phyloP scores from a whole-genome alignment of 2,797 vertebrate genomes.

The Sciaenops ocellatus region DNA sequence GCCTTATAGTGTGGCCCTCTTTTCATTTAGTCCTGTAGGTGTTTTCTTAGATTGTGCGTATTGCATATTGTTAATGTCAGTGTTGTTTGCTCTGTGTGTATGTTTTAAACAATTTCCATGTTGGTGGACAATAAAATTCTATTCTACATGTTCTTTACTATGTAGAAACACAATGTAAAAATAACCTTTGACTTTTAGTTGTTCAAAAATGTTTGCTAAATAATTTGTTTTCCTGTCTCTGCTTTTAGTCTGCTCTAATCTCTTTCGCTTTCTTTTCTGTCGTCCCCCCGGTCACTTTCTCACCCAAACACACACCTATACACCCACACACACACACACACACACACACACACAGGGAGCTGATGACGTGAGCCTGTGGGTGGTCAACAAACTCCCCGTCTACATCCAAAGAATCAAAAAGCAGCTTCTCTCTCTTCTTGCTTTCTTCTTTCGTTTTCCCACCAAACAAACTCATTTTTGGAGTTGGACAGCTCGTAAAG shows the following conservation, averaged over 20 bases:
- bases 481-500: no score
- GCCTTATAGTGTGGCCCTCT: not conserved
- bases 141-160: no score
- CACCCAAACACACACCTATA: constrained; percentile 14
- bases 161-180: no score
- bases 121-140: no score
- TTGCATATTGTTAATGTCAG: not conserved
- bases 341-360: constrained; percentile 36
- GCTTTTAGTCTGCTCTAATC: constrained; percentile 3
- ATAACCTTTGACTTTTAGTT: not conserved
- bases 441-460: not conserved
- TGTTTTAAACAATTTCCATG: no score
- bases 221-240: constrained; percentile 1
- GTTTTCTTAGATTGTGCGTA: not conserved
- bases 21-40: not conserved
- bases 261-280: not conserved
- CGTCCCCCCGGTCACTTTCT: constrained; percentile 3
- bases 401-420: constrained; percentile 21
- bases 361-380: constrained; percentile 64
- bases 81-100: not conserved
- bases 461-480: no score
- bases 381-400: constrained; percentile 46
- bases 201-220: not conserved
- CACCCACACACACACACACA: constrained; percentile 38
- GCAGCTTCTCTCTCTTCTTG: not conserved